These are phyloP conservation scores for Ferrisia virgata DNA, from an alignment of 2,888 invertebrate genomes.

Conservation along the genomic window DNA sequence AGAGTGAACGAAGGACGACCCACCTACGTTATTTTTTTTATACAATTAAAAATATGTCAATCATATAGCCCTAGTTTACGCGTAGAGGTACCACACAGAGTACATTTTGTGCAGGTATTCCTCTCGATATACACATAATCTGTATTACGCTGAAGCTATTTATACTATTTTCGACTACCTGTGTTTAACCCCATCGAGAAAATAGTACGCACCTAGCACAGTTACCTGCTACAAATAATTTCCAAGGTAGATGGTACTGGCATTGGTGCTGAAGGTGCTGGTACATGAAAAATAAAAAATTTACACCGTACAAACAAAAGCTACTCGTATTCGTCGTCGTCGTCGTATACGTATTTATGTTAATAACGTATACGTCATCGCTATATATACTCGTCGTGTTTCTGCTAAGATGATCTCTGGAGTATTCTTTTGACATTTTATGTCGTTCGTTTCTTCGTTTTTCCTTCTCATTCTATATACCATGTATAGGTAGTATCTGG, in stretches of 20 bases:
- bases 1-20: background rate
- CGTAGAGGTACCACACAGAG: too few relatives aligned
- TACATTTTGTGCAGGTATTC: background rate
- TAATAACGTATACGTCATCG: conserved; percentile 7
- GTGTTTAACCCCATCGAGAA: background rate
- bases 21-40: conserved; percentile 2
- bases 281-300: conserved; percentile 4
- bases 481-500: background rate
- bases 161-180: background rate
- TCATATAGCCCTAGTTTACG: background rate
- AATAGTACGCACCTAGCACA: background rate
- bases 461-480: background rate
- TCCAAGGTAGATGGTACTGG: too few relatives aligned
- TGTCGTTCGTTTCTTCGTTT: background rate
- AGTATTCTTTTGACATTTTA: conserved; percentile 28
- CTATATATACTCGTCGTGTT: background rate
- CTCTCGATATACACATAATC: background rate
- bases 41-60: conserved; percentile 9
- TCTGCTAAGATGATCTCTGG: background rate
- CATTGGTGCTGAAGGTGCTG: too few relatives aligned
- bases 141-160: background rate
- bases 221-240: too few relatives aligned
- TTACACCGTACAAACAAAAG: conserved; percentile 1
- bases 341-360: background rate
- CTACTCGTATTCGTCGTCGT: background rate